Percentiles rank a stretch among this genome's conserved stretches.
phyloP scores from a whole-genome alignment of 2,888 invertebrate genomes.

The Malachius bipustulatus region DNA sequence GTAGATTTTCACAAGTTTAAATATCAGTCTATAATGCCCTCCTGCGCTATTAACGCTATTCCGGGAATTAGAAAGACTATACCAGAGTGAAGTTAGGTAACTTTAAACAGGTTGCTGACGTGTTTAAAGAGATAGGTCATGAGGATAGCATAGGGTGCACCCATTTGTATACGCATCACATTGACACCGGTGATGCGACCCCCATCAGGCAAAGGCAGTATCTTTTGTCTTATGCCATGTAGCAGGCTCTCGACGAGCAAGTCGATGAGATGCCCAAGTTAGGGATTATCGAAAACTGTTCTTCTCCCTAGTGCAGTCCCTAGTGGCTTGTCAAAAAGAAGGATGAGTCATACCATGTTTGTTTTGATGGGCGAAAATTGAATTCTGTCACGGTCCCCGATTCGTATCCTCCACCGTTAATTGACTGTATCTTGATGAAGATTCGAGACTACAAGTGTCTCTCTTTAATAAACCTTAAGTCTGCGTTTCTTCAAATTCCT shows the following conservation, averaged over 20 bases:
- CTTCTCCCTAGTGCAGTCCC: background rate
- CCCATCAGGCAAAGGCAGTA: background rate
- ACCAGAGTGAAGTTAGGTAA: background rate
- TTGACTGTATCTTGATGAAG: background rate
- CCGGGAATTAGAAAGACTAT: too few species aligned
- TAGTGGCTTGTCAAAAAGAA: background rate
- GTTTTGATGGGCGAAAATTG: slow-evolving; percentile 1
- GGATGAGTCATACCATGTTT: background rate
- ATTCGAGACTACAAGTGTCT: background rate
- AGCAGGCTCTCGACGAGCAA: background rate
- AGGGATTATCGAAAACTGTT: background rate
- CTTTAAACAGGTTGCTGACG: background rate
- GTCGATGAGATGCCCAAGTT: slow-evolving; percentile 3
- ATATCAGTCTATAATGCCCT: background rate
- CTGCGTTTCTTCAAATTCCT: slow-evolving; percentile 1
- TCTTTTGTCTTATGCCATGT: slow-evolving; percentile 1
- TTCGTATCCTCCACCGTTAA: slow-evolving; percentile 1
- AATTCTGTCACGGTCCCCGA: background rate
- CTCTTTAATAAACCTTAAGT: background rate
- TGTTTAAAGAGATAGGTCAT: background rate
- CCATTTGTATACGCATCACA: slow-evolving; percentile 1
- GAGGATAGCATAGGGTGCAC: background rate
- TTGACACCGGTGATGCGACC: slow-evolving; percentile 1
- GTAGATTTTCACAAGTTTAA: background rate
- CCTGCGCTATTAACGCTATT: background rate